phyloP scores from a whole-genome alignment of 2,113 vertebrate genomes.

The Protomyctophum bolini region DNA sequence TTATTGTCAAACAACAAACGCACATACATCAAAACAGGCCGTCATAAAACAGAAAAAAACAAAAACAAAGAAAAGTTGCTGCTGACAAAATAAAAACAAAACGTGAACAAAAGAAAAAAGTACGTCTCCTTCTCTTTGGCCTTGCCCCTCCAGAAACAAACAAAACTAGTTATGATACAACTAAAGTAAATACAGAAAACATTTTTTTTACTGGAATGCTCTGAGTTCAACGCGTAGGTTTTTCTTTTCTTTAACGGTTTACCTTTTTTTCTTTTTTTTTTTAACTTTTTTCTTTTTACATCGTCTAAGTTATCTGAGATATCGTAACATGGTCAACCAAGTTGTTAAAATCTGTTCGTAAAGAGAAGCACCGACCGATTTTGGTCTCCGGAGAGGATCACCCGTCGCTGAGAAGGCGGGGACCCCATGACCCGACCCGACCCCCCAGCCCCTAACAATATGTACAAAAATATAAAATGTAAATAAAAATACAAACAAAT shows the following conservation, averaged over 20 bases:
- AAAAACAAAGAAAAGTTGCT: constrained; percentile 30
- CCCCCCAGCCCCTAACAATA: constrained; percentile 90
- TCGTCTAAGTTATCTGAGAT: constrained; percentile 80
- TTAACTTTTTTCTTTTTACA: constrained; percentile 78
- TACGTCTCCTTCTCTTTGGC: constrained; percentile 78
- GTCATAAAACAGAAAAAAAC: constrained; percentile 71
- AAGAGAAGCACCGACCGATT: constrained; percentile 83
- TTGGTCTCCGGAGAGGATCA: constrained; percentile 83
- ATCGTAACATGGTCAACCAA: constrained; percentile 90
- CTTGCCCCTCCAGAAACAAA: constrained; percentile 79
- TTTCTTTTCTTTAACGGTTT: constrained; percentile 20
- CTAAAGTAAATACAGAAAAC: constrained; percentile 87
- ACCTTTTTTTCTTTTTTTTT: constrained; percentile 26
- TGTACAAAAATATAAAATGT: constrained; percentile 99
- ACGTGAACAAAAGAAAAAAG: constrained; percentile 60
- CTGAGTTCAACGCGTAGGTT: constrained; percentile 81
- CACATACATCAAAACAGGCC: constrained; percentile 84
- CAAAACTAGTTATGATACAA: constrained; percentile 81
- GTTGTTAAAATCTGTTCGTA: constrained; percentile 83
- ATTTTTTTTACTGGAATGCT: constrained; percentile 92
- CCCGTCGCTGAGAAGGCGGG: constrained; percentile 79
- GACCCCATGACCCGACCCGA: constrained; percentile 75
- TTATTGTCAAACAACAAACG: constrained; percentile 87
- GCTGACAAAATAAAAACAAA: constrained; percentile 71
- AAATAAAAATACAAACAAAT: constrained; percentile 99